Conservation (phyloP, 1,140 invertebrate genomes). For the Laupala kohalensis region DNA sequence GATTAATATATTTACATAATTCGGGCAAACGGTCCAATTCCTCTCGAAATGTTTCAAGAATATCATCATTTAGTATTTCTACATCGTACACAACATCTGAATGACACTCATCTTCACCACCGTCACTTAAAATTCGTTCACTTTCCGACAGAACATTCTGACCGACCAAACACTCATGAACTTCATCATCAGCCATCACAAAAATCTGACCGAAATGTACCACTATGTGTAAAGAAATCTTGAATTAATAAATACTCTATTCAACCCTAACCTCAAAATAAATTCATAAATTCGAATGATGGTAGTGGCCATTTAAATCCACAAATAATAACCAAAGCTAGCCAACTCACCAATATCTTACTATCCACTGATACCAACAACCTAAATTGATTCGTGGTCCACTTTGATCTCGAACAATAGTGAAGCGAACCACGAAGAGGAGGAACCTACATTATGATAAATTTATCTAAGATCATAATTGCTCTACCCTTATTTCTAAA, state of each 20-base stretch:
- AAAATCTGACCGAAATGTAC: not conserved
- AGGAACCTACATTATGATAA: too few relatives aligned
- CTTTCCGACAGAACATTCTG: not conserved
- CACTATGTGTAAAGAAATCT: not conserved
- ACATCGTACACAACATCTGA: not conserved
- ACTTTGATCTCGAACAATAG: too few relatives aligned
- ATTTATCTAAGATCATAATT: too few relatives aligned
- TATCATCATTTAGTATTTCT: not conserved
- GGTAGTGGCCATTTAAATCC: too few relatives aligned
- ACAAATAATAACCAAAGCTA: too few relatives aligned
- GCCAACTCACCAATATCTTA: too few relatives aligned
- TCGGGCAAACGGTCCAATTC: not conserved
- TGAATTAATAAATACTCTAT: not conserved
- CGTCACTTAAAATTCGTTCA: not conserved
- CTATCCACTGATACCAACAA: too few relatives aligned
- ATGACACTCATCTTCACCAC: not conserved
- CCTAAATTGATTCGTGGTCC: too few relatives aligned
- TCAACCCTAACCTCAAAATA: not conserved
- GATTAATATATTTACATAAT: not conserved
- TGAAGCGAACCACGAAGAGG: too few relatives aligned
- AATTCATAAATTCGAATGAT: too few relatives aligned
- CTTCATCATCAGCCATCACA: not conserved
- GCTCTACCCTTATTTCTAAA: too few relatives aligned
- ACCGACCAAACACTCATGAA: not conserved
- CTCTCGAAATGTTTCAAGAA: not conserved